Evolutionary conservation across 1,140 invertebrate species (phyloP).

Genomic region (Pararge aegeria): DNA sequence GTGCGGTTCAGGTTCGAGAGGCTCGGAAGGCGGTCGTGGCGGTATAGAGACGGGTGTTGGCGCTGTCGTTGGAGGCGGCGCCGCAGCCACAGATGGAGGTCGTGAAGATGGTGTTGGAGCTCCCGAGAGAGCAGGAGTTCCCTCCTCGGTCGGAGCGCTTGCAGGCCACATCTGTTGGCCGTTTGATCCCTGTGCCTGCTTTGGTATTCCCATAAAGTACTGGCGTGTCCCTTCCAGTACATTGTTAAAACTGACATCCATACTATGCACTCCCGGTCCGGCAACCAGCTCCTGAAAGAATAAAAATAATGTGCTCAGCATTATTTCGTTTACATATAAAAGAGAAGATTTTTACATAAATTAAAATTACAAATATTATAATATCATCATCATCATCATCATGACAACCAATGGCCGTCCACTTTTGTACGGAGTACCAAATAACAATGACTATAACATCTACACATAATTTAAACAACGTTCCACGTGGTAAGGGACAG

Average conservation of each 20-base stretch:
- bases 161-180: slow-evolving; percentile 65
- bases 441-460: too few relatives aligned
- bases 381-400: too few relatives aligned
- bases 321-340: too few relatives aligned
- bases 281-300: slow-evolving; percentile 56
- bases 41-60: slow-evolving; percentile 45
- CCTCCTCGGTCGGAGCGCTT: slow-evolving; percentile 61
- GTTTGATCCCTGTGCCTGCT: slow-evolving; percentile 74
- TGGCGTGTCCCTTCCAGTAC: slow-evolving; percentile 89
- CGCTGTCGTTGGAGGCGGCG: slow-evolving; percentile 57
- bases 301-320: slow-evolving; percentile 14
- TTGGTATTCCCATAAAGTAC: slow-evolving; percentile 88
- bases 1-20: slow-evolving; percentile 71
- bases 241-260: slow-evolving; percentile 89
- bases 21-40: slow-evolving; percentile 67
- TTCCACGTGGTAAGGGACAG: too few relatives aligned
- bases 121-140: slow-evolving; percentile 68
- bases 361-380: too few relatives aligned
- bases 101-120: slow-evolving; percentile 59
- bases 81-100: slow-evolving; percentile 65
- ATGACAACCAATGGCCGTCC: too few relatives aligned
- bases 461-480: too few relatives aligned
- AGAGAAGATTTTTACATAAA: too few relatives aligned
- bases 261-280: slow-evolving; percentile 63
- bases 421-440: too few relatives aligned